Evolutionary conservation across 2,888 invertebrate genomes (phyloP), one percentile per base, ranked within the genome.

Genomic region (Plagiodera versicolora): DNA sequence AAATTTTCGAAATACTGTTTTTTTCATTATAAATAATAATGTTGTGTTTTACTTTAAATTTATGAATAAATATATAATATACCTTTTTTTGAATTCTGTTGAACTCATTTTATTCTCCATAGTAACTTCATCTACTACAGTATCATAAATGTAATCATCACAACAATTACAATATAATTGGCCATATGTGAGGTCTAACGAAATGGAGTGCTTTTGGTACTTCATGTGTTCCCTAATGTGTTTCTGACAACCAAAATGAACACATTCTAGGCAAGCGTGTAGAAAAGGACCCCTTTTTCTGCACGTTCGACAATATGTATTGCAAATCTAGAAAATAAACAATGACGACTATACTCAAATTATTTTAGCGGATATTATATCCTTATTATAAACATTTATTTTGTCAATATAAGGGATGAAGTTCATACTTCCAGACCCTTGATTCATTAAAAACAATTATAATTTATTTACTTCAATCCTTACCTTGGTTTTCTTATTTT

Each of bases 191-290:
- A 97, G 81, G 77, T 98, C 97, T 72, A 97, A 86, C 60, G 94
- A 91, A 68, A 96, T 83, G 73, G 87, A 86, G 79, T 97, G 97
- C 73, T 91, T 89, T 73, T 90, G 90, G 47, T 84, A 83, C 75
- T 88, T 89, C 51, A 90, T 88, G 82, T 98, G 97, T 57, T 92
- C 90, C 72, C 90, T 88, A 68, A 95, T 93, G 78, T 97, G 97
- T 59, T 87, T 87, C 72, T 92, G 92, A 79, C 98, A 98, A 54
- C 93, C 97, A 80, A 98, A 95, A 81, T 88, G 95, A 70, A 96
- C 92, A 82, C 98, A 98, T 73, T 94, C 92, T 61, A 94, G 83
- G 74, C 94, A 94, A 19, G 92, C 89, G 76, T 91, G 92, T 72
- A 94, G 83, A 60, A 92, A 87, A n/a, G 90, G 88, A 18, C 91